Percentiles rank a stretch among this genome's conserved stretches.
Evolutionary conservation across 2,113 vertebrate species (phyloP).

Genomic region (Engystomops pustulosus): DNA sequence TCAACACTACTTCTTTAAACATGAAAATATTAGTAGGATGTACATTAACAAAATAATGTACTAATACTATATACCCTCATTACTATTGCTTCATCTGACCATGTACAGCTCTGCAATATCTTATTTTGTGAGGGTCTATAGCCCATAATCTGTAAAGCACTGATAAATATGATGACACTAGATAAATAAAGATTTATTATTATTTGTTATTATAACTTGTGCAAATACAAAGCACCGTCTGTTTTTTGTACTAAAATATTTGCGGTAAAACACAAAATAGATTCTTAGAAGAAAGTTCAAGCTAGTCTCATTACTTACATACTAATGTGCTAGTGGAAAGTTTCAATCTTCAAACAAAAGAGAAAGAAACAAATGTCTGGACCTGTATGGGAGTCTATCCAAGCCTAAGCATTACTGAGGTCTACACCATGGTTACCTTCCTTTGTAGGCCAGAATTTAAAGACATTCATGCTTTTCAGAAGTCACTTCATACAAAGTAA

Average conservation of each 20-base stretch:
- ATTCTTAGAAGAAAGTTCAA: background rate
- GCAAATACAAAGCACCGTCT: background rate
- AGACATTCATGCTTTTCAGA: background rate
- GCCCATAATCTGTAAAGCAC: too few relatives aligned
- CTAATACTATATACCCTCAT: background rate
- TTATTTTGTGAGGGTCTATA: too few relatives aligned
- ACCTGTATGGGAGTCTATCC: slow-evolving; percentile 31
- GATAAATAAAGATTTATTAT: too few relatives aligned
- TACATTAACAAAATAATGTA: background rate
- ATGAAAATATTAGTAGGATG: too few relatives aligned
- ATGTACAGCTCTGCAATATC: too few relatives aligned
- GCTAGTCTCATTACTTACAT: slow-evolving; percentile 17
- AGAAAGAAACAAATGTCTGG: background rate
- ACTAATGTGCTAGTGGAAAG: slow-evolving; percentile 43
- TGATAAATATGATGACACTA: too few relatives aligned
- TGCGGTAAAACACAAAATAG: background rate
- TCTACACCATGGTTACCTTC: slow-evolving; percentile 47
- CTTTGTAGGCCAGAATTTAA: slow-evolving; percentile 8
- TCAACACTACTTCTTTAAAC: background rate
- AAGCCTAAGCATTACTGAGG: slow-evolving; percentile 26
- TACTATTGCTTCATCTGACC: too few relatives aligned
- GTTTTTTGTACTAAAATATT: background rate
- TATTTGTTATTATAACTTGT: too few relatives aligned
- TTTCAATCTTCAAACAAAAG: slow-evolving; percentile 37
- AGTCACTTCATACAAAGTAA: slow-evolving; percentile 20